A percentile compares a stretch with the other conserved stretches of the same genome.
Conservation (phyloP, 53 echinoderm and acorn worm genomes). For the Mesocentrotus franciscanus region DNA sequence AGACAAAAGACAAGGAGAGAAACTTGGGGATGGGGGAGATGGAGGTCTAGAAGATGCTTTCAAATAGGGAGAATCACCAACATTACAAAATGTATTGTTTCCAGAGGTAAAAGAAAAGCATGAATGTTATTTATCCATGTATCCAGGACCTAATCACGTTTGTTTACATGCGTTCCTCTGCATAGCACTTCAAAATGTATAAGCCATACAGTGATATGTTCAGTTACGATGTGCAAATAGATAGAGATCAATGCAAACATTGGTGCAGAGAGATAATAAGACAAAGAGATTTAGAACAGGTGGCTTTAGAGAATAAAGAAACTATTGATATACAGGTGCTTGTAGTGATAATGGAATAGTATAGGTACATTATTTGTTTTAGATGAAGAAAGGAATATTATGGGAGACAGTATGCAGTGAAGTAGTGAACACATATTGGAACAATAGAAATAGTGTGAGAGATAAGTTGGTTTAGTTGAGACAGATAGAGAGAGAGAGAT, state of each 20-base stretch:
- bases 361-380: not conserved
- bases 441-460: no score
- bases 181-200: not conserved
- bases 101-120: no score
- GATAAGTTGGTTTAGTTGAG: no score
- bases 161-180: not conserved
- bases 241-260: not conserved
- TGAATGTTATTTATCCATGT: no score
- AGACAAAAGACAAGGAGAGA: no score
- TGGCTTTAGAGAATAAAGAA: not conserved
- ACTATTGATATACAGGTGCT: slow-evolving; percentile 11
- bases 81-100: no score
- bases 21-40: no score
- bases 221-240: slow-evolving; percentile 9
- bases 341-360: not conserved
- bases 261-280: not conserved
- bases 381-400: not conserved
- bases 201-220: no score
- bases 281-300: slow-evolving; percentile 26
- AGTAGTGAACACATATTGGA: no score
- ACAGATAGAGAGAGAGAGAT: not conserved
- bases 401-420: not conserved
- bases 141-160: not conserved
- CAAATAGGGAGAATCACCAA: no score
- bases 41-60: no score